These are phyloP conservation scores for Rhodeus uyekii DNA, from an alignment of 2,797 vertebrate species.

Conservation along the genomic window DNA sequence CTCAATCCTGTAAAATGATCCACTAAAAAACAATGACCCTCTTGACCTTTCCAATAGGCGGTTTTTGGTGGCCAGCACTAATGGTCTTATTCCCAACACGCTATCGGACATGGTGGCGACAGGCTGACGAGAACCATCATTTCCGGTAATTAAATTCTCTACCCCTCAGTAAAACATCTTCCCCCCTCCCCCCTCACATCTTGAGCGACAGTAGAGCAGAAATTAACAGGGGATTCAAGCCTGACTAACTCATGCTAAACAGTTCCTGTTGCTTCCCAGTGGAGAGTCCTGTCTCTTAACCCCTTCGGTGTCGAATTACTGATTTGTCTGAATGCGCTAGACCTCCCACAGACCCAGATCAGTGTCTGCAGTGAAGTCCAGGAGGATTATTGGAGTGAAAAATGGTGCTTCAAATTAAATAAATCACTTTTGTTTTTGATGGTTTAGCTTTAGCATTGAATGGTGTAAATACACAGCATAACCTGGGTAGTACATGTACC, in stretches of 20 bases:
- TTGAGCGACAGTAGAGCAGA: constrained; percentile 5
- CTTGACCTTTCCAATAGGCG: constrained; percentile 60
- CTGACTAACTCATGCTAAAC: constrained; percentile 54
- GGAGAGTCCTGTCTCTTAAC: constrained; percentile 59
- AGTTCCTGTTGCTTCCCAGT: constrained; percentile 57
- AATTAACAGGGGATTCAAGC: constrained; percentile 31
- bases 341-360: constrained; percentile 48
- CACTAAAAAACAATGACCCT: constrained; percentile 36
- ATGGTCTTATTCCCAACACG: constrained; percentile 58
- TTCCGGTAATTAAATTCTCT: constrained; percentile 56
- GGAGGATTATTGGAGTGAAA: constrained; percentile 28
- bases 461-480: background rate
- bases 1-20: constrained; percentile 50
- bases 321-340: constrained; percentile 54
- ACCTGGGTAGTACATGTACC: background rate
- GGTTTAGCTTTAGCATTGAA: background rate
- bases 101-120: constrained; percentile 52
- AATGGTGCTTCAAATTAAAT: constrained; percentile 2
- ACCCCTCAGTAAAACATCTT: constrained; percentile 47
- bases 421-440: constrained; percentile 9
- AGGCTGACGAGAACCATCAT: constrained; percentile 57
- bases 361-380: constrained; percentile 33
- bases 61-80: constrained; percentile 59
- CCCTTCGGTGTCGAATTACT: constrained; percentile 60
- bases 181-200: constrained; percentile 19